Base-by-base conservation (phyloP, 2,113 vertebrate species). In the Pao palembangensis region DNA sequence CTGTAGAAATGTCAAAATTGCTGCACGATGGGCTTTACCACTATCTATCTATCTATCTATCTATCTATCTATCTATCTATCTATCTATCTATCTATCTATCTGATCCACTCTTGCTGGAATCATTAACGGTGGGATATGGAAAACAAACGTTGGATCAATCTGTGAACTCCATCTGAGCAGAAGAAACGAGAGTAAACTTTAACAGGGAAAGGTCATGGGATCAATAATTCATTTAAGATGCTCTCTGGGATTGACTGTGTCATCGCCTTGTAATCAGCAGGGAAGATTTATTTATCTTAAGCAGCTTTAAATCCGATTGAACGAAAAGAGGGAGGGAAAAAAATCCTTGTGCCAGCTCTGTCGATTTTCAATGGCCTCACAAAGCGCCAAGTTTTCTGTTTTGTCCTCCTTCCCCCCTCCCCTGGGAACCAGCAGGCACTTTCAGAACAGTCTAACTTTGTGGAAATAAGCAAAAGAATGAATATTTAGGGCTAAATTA, bases 171-270 rank as follows among this genome's bases (percentile, higher is more conserved):
- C 25, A 81, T 80, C 67, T 64, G 65, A 69, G 66, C 17, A 55
- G 17, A 83, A 85, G 80, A 87, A 89, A 82, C 78, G 82, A 77
- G 78, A 81, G 76, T 75, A 84, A 83, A 82, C 82, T 79, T 85
- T 64, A 86, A 87, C 82, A 69, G 72, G 64, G 77, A 88, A 90
- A 90, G 90, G 89, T 91, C 90, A 90, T 18, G 21, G 60, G 84
- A 92, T 92, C 90, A 90, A 91, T 92, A 91, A 89, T 89, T 88
- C 86, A 91, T 92, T 91, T 90, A 88, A 91, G 89, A 85, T 85
- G 81, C 82, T 89, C 83, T 61, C 43, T 58, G 73, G 85, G 85
- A 89, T 86, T 88, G 79, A 71, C 84, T 87, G 81, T 68, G 66
- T 75, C 68, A 64, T 74, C 62, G 60, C 62, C 70, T 78, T 61